phyloP scores from a whole-genome alignment of 92 coral and sea anemone species.

The Porites lobata region DNA sequence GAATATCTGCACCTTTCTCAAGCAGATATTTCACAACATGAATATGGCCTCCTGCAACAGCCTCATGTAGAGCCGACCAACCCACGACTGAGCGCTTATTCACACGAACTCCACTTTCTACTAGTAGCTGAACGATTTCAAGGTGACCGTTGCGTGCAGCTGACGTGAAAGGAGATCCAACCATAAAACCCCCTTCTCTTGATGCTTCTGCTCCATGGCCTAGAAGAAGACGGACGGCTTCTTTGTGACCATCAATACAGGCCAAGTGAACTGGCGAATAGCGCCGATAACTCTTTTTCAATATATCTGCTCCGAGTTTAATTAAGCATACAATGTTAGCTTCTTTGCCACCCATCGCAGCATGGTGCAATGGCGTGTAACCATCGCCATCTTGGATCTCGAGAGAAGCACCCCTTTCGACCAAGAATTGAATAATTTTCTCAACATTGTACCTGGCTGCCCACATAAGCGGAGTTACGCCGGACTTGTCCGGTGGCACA shows the following conservation, averaged over 20 bases:
- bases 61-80: conserved; percentile 79
- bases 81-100: conserved; percentile 29
- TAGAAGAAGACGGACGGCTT: conserved; percentile 53
- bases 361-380: conserved; percentile 59
- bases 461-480: conserved; percentile 66
- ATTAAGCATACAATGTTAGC: conserved; percentile 32
- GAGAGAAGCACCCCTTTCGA: conserved; percentile 48
- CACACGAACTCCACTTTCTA: no score
- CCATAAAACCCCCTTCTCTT: conserved; percentile 12
- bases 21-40: conserved; percentile 67
- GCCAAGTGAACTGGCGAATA: conserved; percentile 47
- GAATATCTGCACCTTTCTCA: neutral
- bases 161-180: conserved; percentile 41
- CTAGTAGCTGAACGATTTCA: neutral
- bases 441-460: conserved; percentile 50
- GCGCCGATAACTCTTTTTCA: neutral
- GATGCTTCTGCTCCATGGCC: conserved; percentile 48
- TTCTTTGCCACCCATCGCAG: conserved; percentile 47
- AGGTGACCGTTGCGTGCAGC: conserved; percentile 50
- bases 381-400: conserved; percentile 26
- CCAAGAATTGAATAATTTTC: conserved; percentile 46
- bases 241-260: conserved; percentile 46
- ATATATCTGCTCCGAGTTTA: conserved; percentile 48
- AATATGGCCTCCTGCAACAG: conserved; percentile 67
- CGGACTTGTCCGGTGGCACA: conserved; percentile 22